Evolutionary conservation across 2,113 vertebrate species (phyloP).

Genomic region (Boulengeromyrus knoepffleri): DNA sequence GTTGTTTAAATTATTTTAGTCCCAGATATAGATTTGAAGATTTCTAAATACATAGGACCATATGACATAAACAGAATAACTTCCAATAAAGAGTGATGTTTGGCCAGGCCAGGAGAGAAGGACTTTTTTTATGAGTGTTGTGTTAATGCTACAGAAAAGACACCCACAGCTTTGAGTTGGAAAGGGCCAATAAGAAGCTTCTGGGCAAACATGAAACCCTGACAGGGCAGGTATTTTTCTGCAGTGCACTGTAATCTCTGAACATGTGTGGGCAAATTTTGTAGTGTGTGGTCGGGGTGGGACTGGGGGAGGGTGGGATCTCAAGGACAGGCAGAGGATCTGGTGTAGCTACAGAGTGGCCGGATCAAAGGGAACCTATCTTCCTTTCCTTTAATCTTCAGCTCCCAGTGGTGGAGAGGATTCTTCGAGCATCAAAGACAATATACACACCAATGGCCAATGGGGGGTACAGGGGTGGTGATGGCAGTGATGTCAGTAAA

Average conservation of each 20-base stretch:
- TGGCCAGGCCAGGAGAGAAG: not conserved
- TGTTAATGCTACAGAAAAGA: not conserved
- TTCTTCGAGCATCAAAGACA: constrained; percentile 6
- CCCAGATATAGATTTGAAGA: not conserved
- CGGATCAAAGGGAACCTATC: constrained; percentile 23
- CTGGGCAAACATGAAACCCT: constrained; percentile 6
- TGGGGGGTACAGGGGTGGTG: not conserved
- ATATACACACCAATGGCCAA: not conserved
- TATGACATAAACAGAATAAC: not conserved
- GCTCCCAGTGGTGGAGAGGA: constrained; percentile 18
- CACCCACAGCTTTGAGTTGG: constrained; percentile 14
- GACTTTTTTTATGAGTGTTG: not conserved
- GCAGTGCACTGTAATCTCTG: not conserved
- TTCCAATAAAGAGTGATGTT: constrained; percentile 5
- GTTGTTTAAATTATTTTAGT: not conserved
- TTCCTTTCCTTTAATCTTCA: constrained; percentile 21
- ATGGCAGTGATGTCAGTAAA: not conserved
- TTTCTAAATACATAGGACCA: not conserved
- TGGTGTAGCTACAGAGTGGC: constrained; percentile 17
- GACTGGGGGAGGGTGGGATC: not conserved
- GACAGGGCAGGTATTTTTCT: not conserved
- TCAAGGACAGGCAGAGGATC: not conserved
- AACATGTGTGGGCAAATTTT: not conserved
- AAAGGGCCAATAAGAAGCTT: not conserved
- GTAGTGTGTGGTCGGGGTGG: not conserved